These are phyloP conservation scores for Balanococcus diminutus DNA, from an alignment of 2,888 invertebrate species.

Conservation along the genomic window DNA sequence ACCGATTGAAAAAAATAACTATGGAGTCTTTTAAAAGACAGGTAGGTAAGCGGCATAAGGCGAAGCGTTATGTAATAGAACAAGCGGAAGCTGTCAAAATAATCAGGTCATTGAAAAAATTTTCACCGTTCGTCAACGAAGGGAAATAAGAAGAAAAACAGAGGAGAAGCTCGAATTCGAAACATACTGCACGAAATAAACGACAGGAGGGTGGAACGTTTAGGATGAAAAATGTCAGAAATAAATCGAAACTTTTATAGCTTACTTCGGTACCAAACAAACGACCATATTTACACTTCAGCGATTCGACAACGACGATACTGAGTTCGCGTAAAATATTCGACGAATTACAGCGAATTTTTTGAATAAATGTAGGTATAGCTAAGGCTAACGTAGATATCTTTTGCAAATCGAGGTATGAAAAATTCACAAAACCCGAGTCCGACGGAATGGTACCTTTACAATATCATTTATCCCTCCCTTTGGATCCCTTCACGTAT, in stretches of 20 bases:
- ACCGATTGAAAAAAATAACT: slow-evolving; percentile 33
- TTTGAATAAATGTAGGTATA: neutral
- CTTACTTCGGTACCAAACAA: neutral
- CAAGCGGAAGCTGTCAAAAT: neutral
- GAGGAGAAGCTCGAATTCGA: neutral
- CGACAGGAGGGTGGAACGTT: neutral
- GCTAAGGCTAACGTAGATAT: too few species aligned
- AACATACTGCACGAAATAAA: neutral
- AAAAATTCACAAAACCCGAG: neutral
- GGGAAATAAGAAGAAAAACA: too few species aligned
- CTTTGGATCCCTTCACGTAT: neutral
- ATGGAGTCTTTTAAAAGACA: neutral
- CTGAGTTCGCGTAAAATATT: neutral
- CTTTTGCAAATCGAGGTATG: neutral
- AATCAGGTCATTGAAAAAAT: neutral
- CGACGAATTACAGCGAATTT: neutral
- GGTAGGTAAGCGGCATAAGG: neutral
- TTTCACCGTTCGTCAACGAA: neutral
- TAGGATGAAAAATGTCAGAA: neutral
- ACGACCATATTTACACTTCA: neutral
- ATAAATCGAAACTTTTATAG: neutral
- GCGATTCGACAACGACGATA: neutral
- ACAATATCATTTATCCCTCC: neutral
- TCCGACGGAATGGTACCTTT: neutral
- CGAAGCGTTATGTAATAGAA: neutral